A percentile compares a stretch with the other conserved stretches of the same genome.
phyloP scores from a whole-genome alignment of 2,888 invertebrate species.

The Ommatoiulus sabulosus region DNA sequence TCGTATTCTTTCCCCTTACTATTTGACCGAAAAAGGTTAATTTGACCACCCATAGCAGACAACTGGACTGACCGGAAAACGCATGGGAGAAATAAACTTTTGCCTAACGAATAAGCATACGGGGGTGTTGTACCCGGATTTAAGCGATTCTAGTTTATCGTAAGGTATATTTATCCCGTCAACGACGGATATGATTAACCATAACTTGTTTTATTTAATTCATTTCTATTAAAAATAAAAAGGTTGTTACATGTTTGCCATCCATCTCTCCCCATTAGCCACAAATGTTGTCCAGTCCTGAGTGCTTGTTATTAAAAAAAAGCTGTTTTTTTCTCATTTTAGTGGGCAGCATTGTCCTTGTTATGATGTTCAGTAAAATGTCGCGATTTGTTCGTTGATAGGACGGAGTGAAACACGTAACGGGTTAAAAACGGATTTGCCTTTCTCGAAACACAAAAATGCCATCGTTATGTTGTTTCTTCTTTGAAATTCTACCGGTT shows the following conservation, averaged over 20 bases:
- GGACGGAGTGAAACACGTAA: background rate
- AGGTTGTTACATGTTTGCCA: background rate
- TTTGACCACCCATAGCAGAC: background rate
- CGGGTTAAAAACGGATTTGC: constrained; percentile 30
- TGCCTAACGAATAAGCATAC: background rate
- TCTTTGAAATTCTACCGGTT: background rate
- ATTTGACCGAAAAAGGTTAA: background rate
- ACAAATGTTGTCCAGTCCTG: background rate
- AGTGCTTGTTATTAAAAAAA: background rate
- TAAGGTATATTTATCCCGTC: background rate
- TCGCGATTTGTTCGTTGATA: background rate
- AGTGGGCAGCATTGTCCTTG: constrained; percentile 11
- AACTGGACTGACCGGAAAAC: background rate
- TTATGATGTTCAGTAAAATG: background rate
- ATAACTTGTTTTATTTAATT: constrained; percentile 23
- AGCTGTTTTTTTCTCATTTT: background rate
- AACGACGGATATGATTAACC: background rate
- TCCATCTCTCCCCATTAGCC: background rate
- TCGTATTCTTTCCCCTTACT: background rate
- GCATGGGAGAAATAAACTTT: background rate
- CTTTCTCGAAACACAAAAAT: background rate
- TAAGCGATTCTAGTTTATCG: background rate
- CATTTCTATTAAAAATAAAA: background rate
- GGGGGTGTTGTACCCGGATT: constrained; percentile 45
- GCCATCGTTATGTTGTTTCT: background rate